Percentiles rank a stretch among this genome's conserved stretches.
Conservation (phyloP, 2,797 vertebrate species). For the Acanthiza pusilla region DNA sequence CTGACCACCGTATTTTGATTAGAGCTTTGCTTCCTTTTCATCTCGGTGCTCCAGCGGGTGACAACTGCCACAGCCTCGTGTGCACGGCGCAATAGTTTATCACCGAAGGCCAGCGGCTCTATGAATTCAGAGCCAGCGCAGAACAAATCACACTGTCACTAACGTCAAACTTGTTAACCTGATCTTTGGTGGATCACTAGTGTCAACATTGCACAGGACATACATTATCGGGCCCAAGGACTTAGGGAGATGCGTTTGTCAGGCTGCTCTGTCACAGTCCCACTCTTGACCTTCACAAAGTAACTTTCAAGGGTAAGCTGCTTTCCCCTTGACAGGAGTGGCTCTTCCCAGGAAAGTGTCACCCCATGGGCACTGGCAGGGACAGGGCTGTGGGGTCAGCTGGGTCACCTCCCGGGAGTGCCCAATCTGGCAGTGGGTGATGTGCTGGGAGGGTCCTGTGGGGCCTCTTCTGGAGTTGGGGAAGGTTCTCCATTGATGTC, state of each 20-base stretch:
- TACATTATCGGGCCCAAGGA: conserved; percentile 82
- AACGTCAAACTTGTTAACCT: conserved; percentile 76
- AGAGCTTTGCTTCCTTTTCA: conserved; percentile 53
- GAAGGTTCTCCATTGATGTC: background rate
- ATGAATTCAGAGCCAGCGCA: conserved; percentile 44
- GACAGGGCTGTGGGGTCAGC: background rate
- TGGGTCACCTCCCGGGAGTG: background rate
- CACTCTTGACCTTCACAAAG: conserved; percentile 73
- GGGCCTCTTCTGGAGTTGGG: background rate
- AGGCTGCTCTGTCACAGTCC: conserved; percentile 72
- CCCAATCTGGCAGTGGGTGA: background rate
- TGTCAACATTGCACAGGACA: conserved; percentile 72
- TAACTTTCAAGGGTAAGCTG: conserved; percentile 72
- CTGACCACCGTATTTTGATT: conserved; percentile 56
- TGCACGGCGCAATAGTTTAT: conserved; percentile 45
- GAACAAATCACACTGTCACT: conserved; percentile 69
- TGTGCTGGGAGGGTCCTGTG: background rate
- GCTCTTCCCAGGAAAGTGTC: background rate
- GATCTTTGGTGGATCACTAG: conserved; percentile 68
- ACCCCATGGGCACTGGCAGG: background rate
- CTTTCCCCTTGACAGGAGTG: background rate
- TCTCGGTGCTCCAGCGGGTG: background rate
- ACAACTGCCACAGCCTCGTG: conserved; percentile 56
- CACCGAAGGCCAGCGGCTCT: conserved; percentile 60
- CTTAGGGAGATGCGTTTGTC: conserved; percentile 74